Percentiles rank a stretch among this genome's conserved stretches.
phyloP scores from a whole-genome alignment of 2,888 invertebrate species.

The Coenonympha arcania region DNA sequence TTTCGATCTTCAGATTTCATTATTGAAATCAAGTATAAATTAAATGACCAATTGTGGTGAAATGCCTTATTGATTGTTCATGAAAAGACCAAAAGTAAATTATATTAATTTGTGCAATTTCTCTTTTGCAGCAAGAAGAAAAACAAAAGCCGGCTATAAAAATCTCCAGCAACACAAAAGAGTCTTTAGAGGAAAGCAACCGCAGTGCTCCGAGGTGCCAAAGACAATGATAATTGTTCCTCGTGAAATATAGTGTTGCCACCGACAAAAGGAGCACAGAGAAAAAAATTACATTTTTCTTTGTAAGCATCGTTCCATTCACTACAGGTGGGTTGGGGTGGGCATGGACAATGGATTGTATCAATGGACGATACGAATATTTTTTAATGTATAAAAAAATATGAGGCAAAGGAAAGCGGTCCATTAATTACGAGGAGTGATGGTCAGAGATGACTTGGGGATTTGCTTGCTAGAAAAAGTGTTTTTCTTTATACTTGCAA shows the following conservation, averaged over 20 bases:
- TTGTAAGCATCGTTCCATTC: slow-evolving; percentile 63
- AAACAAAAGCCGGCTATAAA: slow-evolving; percentile 29
- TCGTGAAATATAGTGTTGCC: slow-evolving; percentile 72
- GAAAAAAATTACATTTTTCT: slow-evolving; percentile 66
- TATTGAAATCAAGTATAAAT: too few relatives aligned
- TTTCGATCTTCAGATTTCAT: too few relatives aligned
- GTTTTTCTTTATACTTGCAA: neutral
- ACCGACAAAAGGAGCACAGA: slow-evolving; percentile 64
- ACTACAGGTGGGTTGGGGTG: slow-evolving; percentile 67
- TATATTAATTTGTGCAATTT: slow-evolving; percentile 22
- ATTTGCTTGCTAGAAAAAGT: slow-evolving; percentile 7
- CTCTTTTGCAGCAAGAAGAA: slow-evolving; percentile 9
- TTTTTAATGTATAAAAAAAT: slow-evolving; percentile 19
- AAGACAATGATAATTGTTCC: slow-evolving; percentile 75
- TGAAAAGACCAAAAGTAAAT: neutral
- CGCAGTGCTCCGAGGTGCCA: slow-evolving; percentile 62
- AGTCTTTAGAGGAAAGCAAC: slow-evolving; percentile 42
- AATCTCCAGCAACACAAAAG: slow-evolving; percentile 40
- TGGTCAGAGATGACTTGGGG: slow-evolving; percentile 16
- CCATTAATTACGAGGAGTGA: slow-evolving; percentile 25
- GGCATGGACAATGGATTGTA: slow-evolving; percentile 57
- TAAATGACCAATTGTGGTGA: neutral
- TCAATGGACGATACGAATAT: slow-evolving; percentile 61
- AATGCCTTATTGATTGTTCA: neutral
- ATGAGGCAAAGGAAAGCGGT: slow-evolving; percentile 18